Conservation (phyloP, 2,797 vertebrate species). For the Onychomys torridus region DNA sequence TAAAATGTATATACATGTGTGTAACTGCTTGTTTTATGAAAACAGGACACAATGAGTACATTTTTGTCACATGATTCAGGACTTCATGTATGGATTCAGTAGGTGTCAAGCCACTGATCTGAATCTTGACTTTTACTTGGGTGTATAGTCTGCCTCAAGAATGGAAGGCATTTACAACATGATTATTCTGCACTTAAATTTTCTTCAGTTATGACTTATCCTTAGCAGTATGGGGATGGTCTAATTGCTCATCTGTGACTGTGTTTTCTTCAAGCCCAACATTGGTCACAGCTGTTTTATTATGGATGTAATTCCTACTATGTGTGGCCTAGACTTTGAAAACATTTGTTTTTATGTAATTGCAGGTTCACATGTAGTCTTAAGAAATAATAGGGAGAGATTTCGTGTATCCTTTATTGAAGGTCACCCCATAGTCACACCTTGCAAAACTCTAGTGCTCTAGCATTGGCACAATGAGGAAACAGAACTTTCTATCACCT, state of each 20-base stretch:
- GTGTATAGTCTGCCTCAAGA: background rate
- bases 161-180: background rate
- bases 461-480: background rate
- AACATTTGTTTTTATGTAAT: background rate
- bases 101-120: background rate
- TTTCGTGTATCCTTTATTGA: background rate
- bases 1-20: background rate
- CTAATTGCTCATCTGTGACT: background rate
- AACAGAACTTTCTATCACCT: background rate
- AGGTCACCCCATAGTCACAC: background rate
- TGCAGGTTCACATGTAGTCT: background rate
- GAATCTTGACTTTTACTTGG: background rate
- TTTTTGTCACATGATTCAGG: background rate
- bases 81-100: background rate
- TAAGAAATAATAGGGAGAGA: background rate
- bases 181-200: background rate
- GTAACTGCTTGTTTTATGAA: slow-evolving; percentile 37
- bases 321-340: background rate
- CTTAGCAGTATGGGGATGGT: background rate
- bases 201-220: background rate
- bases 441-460: background rate
- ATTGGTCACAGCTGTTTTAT: background rate
- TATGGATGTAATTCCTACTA: background rate
- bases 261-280: background rate
- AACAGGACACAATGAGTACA: background rate